Percentiles rank a stretch among this genome's conserved stretches.
Evolutionary conservation across 35 echinoderm and acorn worm genomes (phyloP).

Genomic region (Heliocidaris erythrogramma): DNA sequence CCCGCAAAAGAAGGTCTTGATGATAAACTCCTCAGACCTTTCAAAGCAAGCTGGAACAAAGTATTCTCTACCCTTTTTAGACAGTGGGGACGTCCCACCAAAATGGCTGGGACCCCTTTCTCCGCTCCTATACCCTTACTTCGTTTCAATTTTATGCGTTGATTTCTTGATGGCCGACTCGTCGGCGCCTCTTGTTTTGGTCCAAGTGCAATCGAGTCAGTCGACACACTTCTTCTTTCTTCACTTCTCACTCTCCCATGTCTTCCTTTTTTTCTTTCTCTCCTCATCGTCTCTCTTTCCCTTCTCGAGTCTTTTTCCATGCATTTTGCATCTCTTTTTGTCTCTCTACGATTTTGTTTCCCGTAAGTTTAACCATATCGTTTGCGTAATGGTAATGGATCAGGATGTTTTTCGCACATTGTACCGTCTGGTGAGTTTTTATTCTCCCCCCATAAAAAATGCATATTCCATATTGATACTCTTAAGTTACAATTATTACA

Average conservation of each 20-base stretch:
- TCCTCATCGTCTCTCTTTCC: not conserved
- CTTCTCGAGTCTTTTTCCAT: not conserved
- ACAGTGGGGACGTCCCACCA: not conserved
- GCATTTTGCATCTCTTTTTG: not conserved
- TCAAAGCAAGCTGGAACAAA: too few relatives aligned
- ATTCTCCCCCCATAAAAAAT: not conserved
- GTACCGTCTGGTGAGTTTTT: not conserved
- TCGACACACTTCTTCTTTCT: not conserved
- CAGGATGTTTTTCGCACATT: not conserved
- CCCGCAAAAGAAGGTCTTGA: too few relatives aligned
- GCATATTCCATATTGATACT: too few relatives aligned
- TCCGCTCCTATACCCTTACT: not conserved
- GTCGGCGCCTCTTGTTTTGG: constrained; percentile 29
- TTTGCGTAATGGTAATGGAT: not conserved
- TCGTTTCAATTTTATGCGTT: constrained; percentile 25
- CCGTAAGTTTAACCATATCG: not conserved
- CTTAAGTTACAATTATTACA: too few relatives aligned
- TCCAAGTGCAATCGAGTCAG: not conserved
- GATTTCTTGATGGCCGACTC: constrained; percentile 19
- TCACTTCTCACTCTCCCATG: not conserved
- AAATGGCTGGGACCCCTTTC: not conserved
- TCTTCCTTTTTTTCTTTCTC: not conserved
- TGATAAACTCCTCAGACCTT: too few relatives aligned
- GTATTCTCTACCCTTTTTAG: not conserved
- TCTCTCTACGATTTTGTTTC: not conserved